Conservation (phyloP, 2,797 vertebrate species). For the Mormyrops attenuatus region DNA sequence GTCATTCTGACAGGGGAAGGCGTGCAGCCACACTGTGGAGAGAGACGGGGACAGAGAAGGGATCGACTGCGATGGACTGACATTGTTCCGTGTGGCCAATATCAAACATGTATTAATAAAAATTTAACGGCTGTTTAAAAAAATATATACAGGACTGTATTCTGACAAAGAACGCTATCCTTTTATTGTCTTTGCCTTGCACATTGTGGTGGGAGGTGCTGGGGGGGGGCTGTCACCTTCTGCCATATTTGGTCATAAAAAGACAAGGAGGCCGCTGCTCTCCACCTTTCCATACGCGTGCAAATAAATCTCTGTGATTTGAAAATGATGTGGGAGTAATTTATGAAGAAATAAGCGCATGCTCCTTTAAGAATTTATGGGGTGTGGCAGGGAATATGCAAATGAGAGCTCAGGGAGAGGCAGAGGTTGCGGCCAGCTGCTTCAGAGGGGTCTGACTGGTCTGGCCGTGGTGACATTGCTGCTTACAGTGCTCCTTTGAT, state of each 20-base stretch:
- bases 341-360: slow-evolving; percentile 68
- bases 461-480: slow-evolving; percentile 56
- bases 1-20: slow-evolving; percentile 71
- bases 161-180: slow-evolving; percentile 78
- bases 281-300: slow-evolving; percentile 58
- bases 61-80: slow-evolving; percentile 22
- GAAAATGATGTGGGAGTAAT: slow-evolving; percentile 77
- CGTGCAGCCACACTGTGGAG: neutral
- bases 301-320: slow-evolving; percentile 86
- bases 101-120: slow-evolving; percentile 88
- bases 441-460: slow-evolving; percentile 58
- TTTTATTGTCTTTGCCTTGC: slow-evolving; percentile 66
- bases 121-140: slow-evolving; percentile 86
- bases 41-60: neutral
- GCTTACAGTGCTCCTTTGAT: slow-evolving; percentile 61
- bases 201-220: slow-evolving; percentile 62
- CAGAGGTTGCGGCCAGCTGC: slow-evolving; percentile 48
- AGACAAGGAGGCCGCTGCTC: slow-evolving; percentile 45
- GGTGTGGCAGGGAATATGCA: slow-evolving; percentile 65
- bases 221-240: slow-evolving; percentile 62
- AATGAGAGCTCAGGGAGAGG: slow-evolving; percentile 57
- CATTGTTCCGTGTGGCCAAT: slow-evolving; percentile 77
- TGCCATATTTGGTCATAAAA: slow-evolving; percentile 72
- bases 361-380: slow-evolving; percentile 65
- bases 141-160: slow-evolving; percentile 76